Evolutionary conservation across 1,140 invertebrate species (phyloP).

Genomic region (Holotrichia oblita): DNA sequence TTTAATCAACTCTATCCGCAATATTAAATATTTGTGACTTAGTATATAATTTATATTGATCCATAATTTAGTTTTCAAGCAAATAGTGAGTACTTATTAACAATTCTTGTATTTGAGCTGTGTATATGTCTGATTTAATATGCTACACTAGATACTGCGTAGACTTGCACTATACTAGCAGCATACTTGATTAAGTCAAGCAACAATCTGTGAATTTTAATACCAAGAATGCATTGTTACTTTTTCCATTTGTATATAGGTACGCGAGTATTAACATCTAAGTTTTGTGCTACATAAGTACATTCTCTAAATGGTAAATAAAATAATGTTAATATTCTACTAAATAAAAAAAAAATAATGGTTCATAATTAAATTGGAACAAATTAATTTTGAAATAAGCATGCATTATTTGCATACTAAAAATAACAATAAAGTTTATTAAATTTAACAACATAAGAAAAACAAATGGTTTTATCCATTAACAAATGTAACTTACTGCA

Average conservation of each 20-base stretch:
- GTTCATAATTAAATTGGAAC: too few relatives aligned
- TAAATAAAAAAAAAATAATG: too few relatives aligned
- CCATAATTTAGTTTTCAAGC: too few relatives aligned
- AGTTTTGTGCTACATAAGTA: background rate
- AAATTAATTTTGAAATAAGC: too few relatives aligned
- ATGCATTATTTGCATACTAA: too few relatives aligned
- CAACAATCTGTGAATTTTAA: constrained; percentile 34
- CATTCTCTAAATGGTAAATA: background rate
- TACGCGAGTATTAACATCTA: background rate
- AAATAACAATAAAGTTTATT: too few relatives aligned
- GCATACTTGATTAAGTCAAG: constrained; percentile 35
- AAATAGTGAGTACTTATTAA: too few relatives aligned
- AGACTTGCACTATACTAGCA: constrained; percentile 24
- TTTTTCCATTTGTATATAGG: background rate
- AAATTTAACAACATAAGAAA: too few relatives aligned
- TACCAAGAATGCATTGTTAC: constrained; percentile 28
- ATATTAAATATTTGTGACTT: too few relatives aligned
- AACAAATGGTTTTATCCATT: background rate
- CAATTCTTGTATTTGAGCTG: background rate
- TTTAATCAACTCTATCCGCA: too few relatives aligned
- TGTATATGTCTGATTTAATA: constrained; percentile 1
- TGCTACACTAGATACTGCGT: constrained; percentile 25
- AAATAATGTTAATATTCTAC: background rate
- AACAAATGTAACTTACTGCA: constrained; percentile 23
- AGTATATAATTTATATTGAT: too few relatives aligned